phyloP scores from a whole-genome alignment of 35 echinoderm and acorn worm species.

The Lytechinus pictus region DNA sequence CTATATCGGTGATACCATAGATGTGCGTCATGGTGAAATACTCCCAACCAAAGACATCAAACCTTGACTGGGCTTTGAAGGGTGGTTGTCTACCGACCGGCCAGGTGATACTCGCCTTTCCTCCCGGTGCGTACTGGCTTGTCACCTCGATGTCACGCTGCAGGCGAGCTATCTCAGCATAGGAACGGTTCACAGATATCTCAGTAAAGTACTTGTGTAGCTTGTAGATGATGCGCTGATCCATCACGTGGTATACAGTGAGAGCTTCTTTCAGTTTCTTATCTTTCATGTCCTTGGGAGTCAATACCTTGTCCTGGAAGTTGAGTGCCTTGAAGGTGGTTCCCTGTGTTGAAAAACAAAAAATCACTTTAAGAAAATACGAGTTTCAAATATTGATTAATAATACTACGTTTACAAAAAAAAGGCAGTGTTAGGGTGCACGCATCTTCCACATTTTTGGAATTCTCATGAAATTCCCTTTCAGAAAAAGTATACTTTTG shows the following conservation, averaged over 20 bases:
- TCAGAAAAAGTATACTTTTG: background rate
- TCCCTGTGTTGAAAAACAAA: conserved; percentile 54
- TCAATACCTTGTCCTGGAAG: conserved; percentile 84
- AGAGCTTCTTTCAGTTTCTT: conserved; percentile 66
- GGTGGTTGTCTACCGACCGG: conserved; percentile 77
- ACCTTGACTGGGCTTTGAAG: conserved; percentile 78
- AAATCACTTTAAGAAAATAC: no score
- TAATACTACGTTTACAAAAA: no score
- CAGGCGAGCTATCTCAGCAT: conserved; percentile 63
- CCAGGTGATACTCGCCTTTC: conserved; percentile 78
- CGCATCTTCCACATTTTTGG: background rate
- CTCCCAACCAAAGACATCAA: conserved; percentile 93
- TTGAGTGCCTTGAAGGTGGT: conserved; percentile 80
- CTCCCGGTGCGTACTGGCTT: conserved; percentile 75
- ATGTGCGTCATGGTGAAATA: conserved; percentile 98
- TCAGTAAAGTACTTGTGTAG: conserved; percentile 93
- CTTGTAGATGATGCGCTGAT: conserved; percentile 83
- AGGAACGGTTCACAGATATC: conserved; percentile 74
- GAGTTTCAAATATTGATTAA: no score
- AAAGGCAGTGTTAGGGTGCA: no score
- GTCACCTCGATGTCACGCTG: conserved; percentile 70
- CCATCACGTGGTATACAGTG: conserved; percentile 84
- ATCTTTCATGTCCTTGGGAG: conserved; percentile 72
- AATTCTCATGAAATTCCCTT: background rate
- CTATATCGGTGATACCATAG: conserved; percentile 71